Percentiles rank a stretch among this genome's conserved stretches.
These are phyloP conservation scores for Tenualosa thibaudeaui DNA, from an alignment of 2,797 vertebrate genomes.

Conservation along the genomic window DNA sequence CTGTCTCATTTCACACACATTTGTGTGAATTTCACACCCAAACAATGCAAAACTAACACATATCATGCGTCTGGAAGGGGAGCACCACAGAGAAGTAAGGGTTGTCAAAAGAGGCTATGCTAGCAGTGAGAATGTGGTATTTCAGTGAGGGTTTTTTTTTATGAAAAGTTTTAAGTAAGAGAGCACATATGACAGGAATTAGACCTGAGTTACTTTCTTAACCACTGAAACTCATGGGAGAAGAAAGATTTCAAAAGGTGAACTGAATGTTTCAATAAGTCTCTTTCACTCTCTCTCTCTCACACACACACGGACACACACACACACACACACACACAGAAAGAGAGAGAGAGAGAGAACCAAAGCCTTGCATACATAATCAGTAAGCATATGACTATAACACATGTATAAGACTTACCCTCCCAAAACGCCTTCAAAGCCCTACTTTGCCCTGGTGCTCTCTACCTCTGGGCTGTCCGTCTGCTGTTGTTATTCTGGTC, in stretches of 20 bases:
- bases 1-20: slow-evolving; percentile 8
- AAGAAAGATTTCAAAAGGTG: not conserved
- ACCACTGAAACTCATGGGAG: not conserved
- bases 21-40: not conserved
- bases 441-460: slow-evolving; percentile 21
- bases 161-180: slow-evolving; percentile 9
- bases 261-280: not conserved
- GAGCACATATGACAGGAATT: not conserved
- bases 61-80: not conserved
- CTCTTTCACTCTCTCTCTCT: slow-evolving; percentile 42
- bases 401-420: slow-evolving; percentile 64
- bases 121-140: not conserved
- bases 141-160: not conserved
- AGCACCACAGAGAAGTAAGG: not conserved
- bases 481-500: slow-evolving; percentile 6
- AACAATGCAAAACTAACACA: not conserved
- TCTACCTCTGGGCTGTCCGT: not conserved
- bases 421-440: slow-evolving; percentile 45
- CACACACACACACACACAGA: slow-evolving; percentile 1
- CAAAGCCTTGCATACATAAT: not conserved
- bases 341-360: slow-evolving; percentile 39
- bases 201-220: not conserved
- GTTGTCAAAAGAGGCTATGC: not conserved
- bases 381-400: slow-evolving; percentile 27
- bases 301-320: not conserved